Percentiles rank a stretch among this genome's conserved stretches.
Evolutionary conservation across 2,113 vertebrate species (phyloP).

Genomic region (Potamarius usumacintae): DNA sequence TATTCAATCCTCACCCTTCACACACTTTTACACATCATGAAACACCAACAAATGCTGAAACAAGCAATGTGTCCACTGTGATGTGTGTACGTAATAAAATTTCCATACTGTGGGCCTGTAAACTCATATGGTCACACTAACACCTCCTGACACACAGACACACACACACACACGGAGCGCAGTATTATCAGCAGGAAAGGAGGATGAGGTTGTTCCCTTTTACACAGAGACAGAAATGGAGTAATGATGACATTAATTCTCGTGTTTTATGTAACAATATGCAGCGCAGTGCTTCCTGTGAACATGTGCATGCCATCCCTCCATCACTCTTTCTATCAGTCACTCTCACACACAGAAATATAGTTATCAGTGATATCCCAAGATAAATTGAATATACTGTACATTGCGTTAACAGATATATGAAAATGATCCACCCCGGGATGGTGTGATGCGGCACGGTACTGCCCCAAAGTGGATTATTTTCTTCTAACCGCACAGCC

Average conservation of each 20-base stretch:
- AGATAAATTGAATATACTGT: not conserved
- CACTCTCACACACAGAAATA: not conserved
- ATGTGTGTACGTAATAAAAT: not conserved
- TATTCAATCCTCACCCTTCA: not conserved
- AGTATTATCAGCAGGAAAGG: conserved; percentile 13
- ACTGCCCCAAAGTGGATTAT: not conserved
- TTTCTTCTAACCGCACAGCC: not conserved
- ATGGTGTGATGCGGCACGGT: not conserved
- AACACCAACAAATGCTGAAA: not conserved
- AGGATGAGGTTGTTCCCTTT: not conserved
- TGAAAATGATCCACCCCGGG: not conserved
- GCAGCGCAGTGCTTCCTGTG: not conserved
- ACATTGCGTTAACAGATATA: not conserved
- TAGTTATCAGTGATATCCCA: not conserved
- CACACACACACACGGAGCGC: not conserved
- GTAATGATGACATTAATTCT: not conserved
- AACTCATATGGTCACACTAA: conserved; percentile 35
- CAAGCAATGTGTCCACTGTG: not conserved
- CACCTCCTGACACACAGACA: conserved; percentile 30
- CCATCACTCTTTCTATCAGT: not conserved
- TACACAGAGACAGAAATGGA: not conserved
- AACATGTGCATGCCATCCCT: not conserved
- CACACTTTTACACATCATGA: not conserved
- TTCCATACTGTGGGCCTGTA: not conserved
- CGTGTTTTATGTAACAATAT: conserved; percentile 26